Percentiles rank a stretch among this genome's conserved stretches.
Conservation (phyloP, 2,113 vertebrate species). For the Chloropsis hardwickii region DNA sequence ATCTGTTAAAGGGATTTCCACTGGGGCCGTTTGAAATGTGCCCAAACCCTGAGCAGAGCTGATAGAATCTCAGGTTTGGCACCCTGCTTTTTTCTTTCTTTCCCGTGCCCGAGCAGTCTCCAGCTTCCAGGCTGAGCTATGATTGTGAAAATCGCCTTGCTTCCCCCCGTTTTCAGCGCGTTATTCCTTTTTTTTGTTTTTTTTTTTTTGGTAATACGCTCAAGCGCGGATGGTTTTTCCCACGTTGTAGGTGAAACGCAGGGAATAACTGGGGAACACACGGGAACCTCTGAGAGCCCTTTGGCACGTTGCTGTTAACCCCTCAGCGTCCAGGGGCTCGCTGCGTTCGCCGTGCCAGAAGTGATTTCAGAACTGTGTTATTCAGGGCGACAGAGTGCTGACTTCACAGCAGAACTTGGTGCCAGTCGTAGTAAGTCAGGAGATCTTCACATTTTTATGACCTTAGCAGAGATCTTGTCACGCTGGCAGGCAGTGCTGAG, state of each 20-base stretch:
- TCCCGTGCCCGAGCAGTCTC: not conserved
- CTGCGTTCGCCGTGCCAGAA: not conserved
- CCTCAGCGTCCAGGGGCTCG: fast-evolving
- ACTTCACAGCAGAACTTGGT: not conserved
- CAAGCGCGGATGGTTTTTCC: not conserved
- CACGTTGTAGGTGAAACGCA: not conserved
- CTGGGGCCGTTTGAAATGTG: not conserved
- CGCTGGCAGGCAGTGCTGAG: not conserved
- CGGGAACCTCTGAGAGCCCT: not conserved
- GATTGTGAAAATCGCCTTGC: not conserved
- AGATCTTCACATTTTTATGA: not conserved
- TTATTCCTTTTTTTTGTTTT: not conserved
- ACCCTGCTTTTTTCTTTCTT: not conserved
- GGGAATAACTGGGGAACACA: not conserved
- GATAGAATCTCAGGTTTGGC: not conserved
- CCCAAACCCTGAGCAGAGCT: not conserved
- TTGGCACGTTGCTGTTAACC: not conserved
- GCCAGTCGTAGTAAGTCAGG: not conserved
- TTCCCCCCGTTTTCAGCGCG: not conserved
- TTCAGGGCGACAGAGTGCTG: not conserved
- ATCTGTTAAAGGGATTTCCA: not conserved
- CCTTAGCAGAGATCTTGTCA: not conserved
- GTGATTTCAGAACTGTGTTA: not conserved
- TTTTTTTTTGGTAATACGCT: not conserved
- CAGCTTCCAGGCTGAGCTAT: not conserved